A percentile compares a stretch with the other conserved stretches of the same genome.
Evolutionary conservation across 2,113 vertebrate species (phyloP).

Genomic region (Trachemys scripta): DNA sequence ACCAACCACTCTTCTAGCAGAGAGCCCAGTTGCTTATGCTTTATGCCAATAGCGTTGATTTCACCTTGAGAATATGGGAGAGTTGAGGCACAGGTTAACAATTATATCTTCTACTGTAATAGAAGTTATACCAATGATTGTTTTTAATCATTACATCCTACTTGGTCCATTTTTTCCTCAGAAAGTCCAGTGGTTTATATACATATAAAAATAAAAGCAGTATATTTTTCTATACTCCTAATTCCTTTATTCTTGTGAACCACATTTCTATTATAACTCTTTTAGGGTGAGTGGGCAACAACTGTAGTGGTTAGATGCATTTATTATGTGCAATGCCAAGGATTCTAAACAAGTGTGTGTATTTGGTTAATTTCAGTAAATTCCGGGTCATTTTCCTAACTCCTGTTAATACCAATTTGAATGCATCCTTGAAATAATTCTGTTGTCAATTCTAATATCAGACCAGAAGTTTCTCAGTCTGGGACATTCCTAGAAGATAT

Average conservation of each 20-base stretch:
- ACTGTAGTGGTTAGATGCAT: slow-evolving; percentile 10
- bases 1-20: not conserved
- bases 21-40: not conserved
- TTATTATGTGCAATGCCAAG: slow-evolving; percentile 1
- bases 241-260: slow-evolving; percentile 53
- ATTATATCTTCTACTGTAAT: not conserved
- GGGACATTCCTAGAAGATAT: not conserved
- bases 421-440: slow-evolving; percentile 8
- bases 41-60: rapidly evolving
- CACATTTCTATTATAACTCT: slow-evolving; percentile 40
- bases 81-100: not conserved
- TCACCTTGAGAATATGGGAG: not conserved
- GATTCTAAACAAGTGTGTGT: slow-evolving; percentile 20
- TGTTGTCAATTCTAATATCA: not conserved
- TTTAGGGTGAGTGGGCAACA: not conserved
- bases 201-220: not conserved
- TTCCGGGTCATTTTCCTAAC: not conserved
- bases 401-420: not conserved
- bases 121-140: not conserved
- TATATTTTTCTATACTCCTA: not conserved
- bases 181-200: not conserved
- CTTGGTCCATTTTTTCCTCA: not conserved
- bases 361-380: not conserved
- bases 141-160: rapidly evolving
- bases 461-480: not conserved